Evolutionary conservation across 1,140 invertebrate genomes (phyloP), one percentile per base, ranked within the genome.

Genomic region (Meloidogyne chitwoodi): DNA sequence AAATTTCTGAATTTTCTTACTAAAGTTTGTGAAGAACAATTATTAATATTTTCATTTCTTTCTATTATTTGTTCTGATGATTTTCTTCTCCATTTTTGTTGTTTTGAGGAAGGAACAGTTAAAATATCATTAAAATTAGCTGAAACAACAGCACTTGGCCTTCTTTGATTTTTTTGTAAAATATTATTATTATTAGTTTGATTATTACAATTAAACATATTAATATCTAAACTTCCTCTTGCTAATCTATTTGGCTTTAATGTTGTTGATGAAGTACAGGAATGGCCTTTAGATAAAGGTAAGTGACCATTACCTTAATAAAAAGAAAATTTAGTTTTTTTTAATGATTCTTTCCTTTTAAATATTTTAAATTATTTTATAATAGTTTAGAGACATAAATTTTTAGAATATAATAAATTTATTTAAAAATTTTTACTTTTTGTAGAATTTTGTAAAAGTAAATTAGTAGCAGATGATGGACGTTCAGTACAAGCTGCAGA

Each of bases 401-500:
- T 41, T 41, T 8, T n/a, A n/a, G n/a, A n/a, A n/a, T n/a, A n/a
- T n/a, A n/a, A n/a, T n/a, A n/a, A n/a, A n/a, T n/a, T n/a, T n/a
- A 38, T 38, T 38, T 8, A 38, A 31, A 31, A 3, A 3, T 31
- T 3, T 3, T 31, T 31, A 56, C 48, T n/a, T 56, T 56, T 56
- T 56, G 48, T n/a, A n/a, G 48, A 56, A 56, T 56, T 56, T 56
- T 56, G 48, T 22, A 56, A 22, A 56, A 56, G 48, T 56, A 56
- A 56, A 56, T 56, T 3, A n/a, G 48, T 56, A 8, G 48, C 56
- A 64, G 70, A 56, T 16, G 70, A 73, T 24, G 70, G 70, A 26
- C 56, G 61, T 61, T 73, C 70, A 31, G 70, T 61, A 64, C 61
- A 73, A 56, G 12, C 48, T n/a, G 48, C 48, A 64, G 56, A 73